Evolutionary conservation across 2,113 vertebrate species (phyloP).

Genomic region (Antidorcas marsupialis): DNA sequence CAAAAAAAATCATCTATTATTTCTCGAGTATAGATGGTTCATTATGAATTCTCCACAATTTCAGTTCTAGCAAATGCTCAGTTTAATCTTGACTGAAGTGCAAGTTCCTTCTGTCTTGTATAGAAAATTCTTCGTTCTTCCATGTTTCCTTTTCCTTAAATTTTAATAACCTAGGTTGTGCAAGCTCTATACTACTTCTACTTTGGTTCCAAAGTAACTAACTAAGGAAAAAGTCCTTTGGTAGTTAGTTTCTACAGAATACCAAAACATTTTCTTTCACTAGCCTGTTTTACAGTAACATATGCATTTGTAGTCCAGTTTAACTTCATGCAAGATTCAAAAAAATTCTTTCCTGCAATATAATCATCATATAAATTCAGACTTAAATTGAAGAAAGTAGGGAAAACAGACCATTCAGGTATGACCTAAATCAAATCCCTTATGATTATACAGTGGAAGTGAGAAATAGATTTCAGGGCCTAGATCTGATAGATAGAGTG

Average conservation of each 20-base stretch:
- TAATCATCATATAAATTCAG: not conserved
- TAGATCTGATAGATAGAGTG: no score
- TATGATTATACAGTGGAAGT: no score
- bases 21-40: not conserved
- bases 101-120: not conserved
- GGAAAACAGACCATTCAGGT: no score
- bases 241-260: not conserved
- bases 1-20: not conserved
- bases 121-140: not conserved
- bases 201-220: not conserved
- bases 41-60: not conserved
- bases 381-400: no score
- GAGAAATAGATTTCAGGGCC: no score
- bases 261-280: not conserved
- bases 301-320: not conserved
- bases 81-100: not conserved
- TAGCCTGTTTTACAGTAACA: not conserved
- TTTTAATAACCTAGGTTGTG: not conserved
- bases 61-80: not conserved
- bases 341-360: not conserved
- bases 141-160: not conserved
- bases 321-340: not conserved
- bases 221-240: not conserved
- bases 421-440: no score
- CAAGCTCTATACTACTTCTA: not conserved